Base-by-base conservation (phyloP, 2,888 invertebrate genomes). In the Ochropacha duplaris region DNA sequence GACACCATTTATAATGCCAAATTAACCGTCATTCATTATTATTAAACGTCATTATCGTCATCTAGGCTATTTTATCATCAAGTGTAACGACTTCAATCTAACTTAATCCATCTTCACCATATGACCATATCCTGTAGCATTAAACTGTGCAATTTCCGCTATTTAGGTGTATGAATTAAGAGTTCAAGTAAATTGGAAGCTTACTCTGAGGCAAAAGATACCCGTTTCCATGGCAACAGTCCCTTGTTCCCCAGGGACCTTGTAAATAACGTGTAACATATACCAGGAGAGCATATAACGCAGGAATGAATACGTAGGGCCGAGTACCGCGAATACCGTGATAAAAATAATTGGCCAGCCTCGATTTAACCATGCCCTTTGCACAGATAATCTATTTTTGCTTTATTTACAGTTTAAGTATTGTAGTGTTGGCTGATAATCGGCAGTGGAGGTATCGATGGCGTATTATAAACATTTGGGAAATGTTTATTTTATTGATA, bases 191-290 rank as follows among this genome's bases (percentile, higher is more conserved):
- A 28, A 8, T 8, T 2, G 28, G 31, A 31, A 2, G 4, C 9
- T 36, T 4, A 9, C 1, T 5, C 24, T 24, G 24, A 31, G 9
- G 31, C 31, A 11, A 31, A 57, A 55, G 54, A 54, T 16, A 31
- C 50, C 8, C 9, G 71, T 79, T 65, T 61, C 69, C 59, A 69
- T 71, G 57, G 62, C 62, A 69, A 68, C 58, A 55, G 55, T 71
- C 68, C 70, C 65, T 59, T 28, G 34, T 66, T 84, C 83, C 85
- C 82, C 57, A 77, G 79, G 86, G 87, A 87, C 76, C 86, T 84
- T 88, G 89, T 89, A 90, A 89, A 84, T 79, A 78, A 78, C 78
- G 84, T 88, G 86, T 88, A 87, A 86, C 77, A 76, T 70, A 74
- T 87, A 90, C 89, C 71, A 90, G 84, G 90, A 60, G 56, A 64